Base-by-base conservation (phyloP, 2,113 vertebrate species). In the Tachysurus fulvidraco region DNA sequence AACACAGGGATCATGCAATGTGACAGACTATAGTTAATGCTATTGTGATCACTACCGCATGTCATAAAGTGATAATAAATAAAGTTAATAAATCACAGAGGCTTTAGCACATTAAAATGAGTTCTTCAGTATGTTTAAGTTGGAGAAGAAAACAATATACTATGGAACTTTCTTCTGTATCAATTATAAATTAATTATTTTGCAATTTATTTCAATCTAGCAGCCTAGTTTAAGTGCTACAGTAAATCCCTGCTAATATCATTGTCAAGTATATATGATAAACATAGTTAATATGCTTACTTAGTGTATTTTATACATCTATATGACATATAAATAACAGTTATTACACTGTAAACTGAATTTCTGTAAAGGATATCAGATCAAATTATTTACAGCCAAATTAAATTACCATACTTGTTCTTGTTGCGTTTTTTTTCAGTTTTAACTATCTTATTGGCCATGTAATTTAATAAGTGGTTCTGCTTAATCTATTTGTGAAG, bases 381-480 rank as follows among this genome's bases (percentile, higher is more conserved):
- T 28, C 64, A 4, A 14, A 36, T 8, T 76, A 14, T 52, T 50
- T n/a, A 50, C 12, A n/a, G 13, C n/a, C 50, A 54, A 54, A 78
- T 54, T 16, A 1, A 54, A 54, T 55, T 78, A 78, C n/a, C 10
- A 1, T 36, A 30, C 50, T 77, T 54, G 74, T 78, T 17, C n/a
- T 54, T 62, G 30, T 81, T 62, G 23, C 36, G 36, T 36, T 36
- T 36, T 36, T 41, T 16, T 67, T 55, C 41, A 55, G 52, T 55
- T 25, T 16, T 67, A 69, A 9, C 14, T 30, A 54, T 19, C 25
- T 71, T 64, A 25, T 23, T 76, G 57, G 71, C 67, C 14, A 44
- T 83, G 69, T 77, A 76, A 76, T 87, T 83, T 54, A 76, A 87
- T 87, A 62, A 36, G 59, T 23, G 11, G n/a, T 83, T 83, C 46